A percentile compares a stretch with the other conserved stretches of the same genome.
Evolutionary conservation across 2,113 vertebrate genomes (phyloP).

Genomic region (Proterorhinus semilunaris): DNA sequence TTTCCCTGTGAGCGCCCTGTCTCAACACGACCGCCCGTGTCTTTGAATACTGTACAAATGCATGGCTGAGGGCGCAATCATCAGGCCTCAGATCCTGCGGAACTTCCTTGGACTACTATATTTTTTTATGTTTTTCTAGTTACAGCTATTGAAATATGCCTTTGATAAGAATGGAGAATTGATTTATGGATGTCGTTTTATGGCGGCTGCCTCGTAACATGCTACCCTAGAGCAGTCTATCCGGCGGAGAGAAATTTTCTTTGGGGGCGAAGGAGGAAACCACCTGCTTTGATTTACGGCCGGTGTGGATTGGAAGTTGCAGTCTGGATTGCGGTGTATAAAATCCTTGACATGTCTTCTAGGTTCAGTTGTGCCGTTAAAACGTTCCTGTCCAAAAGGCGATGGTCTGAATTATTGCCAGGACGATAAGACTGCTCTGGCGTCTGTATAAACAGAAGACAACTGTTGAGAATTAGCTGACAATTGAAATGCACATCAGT

Average conservation of each 20-base stretch:
- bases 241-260: slow-evolving; percentile 50
- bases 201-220: slow-evolving; percentile 65
- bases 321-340: slow-evolving; percentile 32
- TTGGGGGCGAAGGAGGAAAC: slow-evolving; percentile 49
- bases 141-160: slow-evolving; percentile 72
- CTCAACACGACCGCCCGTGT: slow-evolving; percentile 74
- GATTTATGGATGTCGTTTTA: slow-evolving; percentile 78
- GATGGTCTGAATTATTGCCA: slow-evolving; percentile 24
- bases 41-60: slow-evolving; percentile 73
- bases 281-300: slow-evolving; percentile 77
- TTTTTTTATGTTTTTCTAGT: slow-evolving; percentile 63
- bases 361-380: slow-evolving; percentile 27
- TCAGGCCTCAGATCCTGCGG: slow-evolving; percentile 67
- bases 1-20: slow-evolving; percentile 69
- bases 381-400: slow-evolving; percentile 8
- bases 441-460: background rate
- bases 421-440: slow-evolving; percentile 6
- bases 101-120: slow-evolving; percentile 46
- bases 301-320: slow-evolving; percentile 41
- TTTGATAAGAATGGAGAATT: slow-evolving; percentile 75
- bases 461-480: slow-evolving; percentile 11
- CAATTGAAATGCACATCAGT: background rate
- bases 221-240: slow-evolving; percentile 61
- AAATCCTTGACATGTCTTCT: slow-evolving; percentile 52
- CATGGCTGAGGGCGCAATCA: slow-evolving; percentile 70